These are phyloP conservation scores for Squalus acanthias DNA, from an alignment of 2,797 vertebrate genomes.

Conservation along the genomic window DNA sequence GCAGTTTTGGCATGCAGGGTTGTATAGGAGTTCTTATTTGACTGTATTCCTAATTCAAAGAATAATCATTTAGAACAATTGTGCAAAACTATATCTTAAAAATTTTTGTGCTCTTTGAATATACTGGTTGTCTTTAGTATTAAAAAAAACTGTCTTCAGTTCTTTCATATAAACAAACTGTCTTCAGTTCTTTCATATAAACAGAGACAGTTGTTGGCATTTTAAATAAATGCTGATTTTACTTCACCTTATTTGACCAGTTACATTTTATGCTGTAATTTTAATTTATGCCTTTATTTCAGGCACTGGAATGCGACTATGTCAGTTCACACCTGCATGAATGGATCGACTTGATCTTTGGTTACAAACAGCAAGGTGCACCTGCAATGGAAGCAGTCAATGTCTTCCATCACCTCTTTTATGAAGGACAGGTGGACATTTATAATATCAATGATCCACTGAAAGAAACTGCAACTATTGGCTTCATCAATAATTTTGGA, in stretches of 20 bases:
- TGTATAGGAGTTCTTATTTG: conserved; percentile 38
- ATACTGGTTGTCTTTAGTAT: neutral
- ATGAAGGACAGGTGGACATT: conserved; percentile 97
- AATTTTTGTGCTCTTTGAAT: neutral
- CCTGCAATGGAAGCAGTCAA: conserved; percentile 92
- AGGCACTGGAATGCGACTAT: conserved; percentile 97
- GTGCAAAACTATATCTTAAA: neutral
- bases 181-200: neutral
- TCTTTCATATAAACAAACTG: neutral
- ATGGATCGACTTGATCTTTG: conserved; percentile 97
- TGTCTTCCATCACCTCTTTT: conserved; percentile 98
- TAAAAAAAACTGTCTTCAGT: neutral
- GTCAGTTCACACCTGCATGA: conserved; percentile 94
- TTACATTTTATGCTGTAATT: neutral
- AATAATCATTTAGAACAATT: neutral
- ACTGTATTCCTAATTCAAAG: neutral
- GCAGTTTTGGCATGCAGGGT: neutral
- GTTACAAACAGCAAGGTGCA: conserved; percentile 96
- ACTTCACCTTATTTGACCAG: neutral
- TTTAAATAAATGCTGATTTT: neutral
- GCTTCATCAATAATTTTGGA: conserved; percentile 98
- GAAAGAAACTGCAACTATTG: conserved; percentile 96
- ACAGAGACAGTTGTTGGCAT: neutral
- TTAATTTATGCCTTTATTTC: conserved; percentile 40
- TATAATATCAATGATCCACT: conserved; percentile 99